Conservation (phyloP, 2,113 vertebrate species). For the Gallinago jamesoni region DNA sequence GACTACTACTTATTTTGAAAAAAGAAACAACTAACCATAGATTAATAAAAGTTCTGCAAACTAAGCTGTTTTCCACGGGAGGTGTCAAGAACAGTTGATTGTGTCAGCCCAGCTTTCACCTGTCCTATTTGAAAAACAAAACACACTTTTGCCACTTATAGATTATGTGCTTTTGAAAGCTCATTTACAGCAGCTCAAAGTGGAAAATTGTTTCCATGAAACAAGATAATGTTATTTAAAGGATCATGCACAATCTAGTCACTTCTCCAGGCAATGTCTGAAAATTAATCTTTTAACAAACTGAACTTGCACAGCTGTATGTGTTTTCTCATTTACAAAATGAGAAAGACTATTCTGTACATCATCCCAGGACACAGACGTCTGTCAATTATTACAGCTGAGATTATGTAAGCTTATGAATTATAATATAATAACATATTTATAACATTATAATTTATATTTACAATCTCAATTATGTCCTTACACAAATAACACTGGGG, state of each 20-base stretch:
- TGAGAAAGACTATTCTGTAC: neutral
- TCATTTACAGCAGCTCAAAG: neutral
- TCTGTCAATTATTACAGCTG: neutral
- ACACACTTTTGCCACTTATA: neutral
- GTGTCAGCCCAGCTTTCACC: neutral
- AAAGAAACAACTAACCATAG: neutral
- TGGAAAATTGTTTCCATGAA: neutral
- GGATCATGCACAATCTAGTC: neutral
- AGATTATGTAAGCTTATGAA: neutral
- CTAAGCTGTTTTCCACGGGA: neutral
- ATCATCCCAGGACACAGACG: neutral
- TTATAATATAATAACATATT: neutral
- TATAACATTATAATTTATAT: neutral
- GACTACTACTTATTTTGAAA: neutral
- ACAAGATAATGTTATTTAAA: neutral
- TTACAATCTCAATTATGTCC: neutral
- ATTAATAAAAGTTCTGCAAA: neutral
- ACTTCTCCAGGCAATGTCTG: neutral
- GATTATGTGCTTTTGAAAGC: neutral
- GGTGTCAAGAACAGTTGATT: neutral
- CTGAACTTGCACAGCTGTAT: neutral
- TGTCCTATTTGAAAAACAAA: neutral
- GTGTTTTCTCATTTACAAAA: neutral
- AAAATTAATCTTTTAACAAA: neutral
- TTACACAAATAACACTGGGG: neutral